Base-by-base conservation (phyloP, 1,140 invertebrate genomes). In the Bombus terrestris region DNA sequence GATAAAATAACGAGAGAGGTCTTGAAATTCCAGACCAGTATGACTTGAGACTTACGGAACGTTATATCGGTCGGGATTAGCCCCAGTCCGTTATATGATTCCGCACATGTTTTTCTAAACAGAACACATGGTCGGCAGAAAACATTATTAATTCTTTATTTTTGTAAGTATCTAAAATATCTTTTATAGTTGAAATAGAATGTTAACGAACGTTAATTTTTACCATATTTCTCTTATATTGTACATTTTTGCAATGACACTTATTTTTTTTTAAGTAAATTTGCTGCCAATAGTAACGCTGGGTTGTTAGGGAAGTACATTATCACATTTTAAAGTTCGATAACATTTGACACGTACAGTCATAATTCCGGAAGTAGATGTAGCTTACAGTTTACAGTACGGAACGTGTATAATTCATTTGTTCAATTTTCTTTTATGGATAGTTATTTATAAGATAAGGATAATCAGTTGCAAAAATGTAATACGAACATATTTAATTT, bases 311-410 rank as follows among this genome's bases (percentile, higher is more conserved):
- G 13, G 28, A 87, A 85, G 41, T 13, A 53, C 72, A 53, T 80
- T 91, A 91, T 91, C 89, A 35, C 25, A 22, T 77, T 80, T 79
- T 35, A 79, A 74, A 85, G 78, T 86, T 89, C 35, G 86, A 92
- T 92, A 91, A 91, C 90, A 91, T 87, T 90, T 91, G 89, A 89
- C 87, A 89, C 47, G 69, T 13, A 43, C 62, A 62, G 6, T 74
- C 77, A 47, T 69, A 85, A 76, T 64, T 72, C 82, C 78, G 86
- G 89, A 87, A 90, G 84, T 90, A 68, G 47, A 72, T 85, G 37
- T 64, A 57, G 81, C 57, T 53, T 53, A 15, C 57, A 82, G 69
- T 43, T 53, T 43, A 15, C 39, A 80, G 69, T 43, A 32, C 13
- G 37, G 10, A 64, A 39, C 8, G 13, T 39, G 77, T 25, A 85